A percentile compares a stretch with the other conserved stretches of the same genome.
These are phyloP conservation scores for Drosophila grimshawi DNA, from an alignment of 1,140 invertebrate genomes.

Conservation along the genomic window DNA sequence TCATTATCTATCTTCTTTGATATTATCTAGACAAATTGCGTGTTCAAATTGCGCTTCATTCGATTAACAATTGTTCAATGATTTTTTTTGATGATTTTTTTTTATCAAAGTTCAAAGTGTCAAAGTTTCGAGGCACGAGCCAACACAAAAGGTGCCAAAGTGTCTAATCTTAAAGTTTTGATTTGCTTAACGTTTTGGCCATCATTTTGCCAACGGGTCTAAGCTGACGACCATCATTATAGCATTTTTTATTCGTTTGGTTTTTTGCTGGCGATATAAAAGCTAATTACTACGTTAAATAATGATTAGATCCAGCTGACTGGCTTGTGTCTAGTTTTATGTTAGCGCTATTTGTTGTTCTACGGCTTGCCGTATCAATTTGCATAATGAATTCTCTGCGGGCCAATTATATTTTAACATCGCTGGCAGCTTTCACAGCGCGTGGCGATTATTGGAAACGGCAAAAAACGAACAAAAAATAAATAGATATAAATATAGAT, in stretches of 20 bases:
- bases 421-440: constrained; percentile 60
- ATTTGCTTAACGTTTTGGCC: constrained; percentile 35
- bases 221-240: constrained; percentile 47
- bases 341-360: constrained; percentile 27
- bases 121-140: constrained; percentile 58
- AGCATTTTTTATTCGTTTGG: constrained; percentile 44
- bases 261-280: constrained; percentile 57
- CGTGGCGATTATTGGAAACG: constrained; percentile 41
- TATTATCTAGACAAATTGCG: background rate
- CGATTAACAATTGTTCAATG: constrained; percentile 12
- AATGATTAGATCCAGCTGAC: constrained; percentile 68
- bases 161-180: constrained; percentile 57
- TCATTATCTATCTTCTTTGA: no score
- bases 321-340: constrained; percentile 31
- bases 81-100: background rate
- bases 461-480: background rate
- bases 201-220: constrained; percentile 48
- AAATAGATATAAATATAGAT: background rate
- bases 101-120: constrained; percentile 47
- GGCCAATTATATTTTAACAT: constrained; percentile 65
- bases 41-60: background rate
- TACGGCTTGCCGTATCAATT: constrained; percentile 51
- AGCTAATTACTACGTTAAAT: constrained; percentile 79
- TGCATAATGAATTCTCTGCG: constrained; percentile 72
- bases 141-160: constrained; percentile 60